These are phyloP conservation scores for Gambusia yucatana DNA, from an alignment of 2,797 vertebrate genomes.

Conservation along the genomic window DNA sequence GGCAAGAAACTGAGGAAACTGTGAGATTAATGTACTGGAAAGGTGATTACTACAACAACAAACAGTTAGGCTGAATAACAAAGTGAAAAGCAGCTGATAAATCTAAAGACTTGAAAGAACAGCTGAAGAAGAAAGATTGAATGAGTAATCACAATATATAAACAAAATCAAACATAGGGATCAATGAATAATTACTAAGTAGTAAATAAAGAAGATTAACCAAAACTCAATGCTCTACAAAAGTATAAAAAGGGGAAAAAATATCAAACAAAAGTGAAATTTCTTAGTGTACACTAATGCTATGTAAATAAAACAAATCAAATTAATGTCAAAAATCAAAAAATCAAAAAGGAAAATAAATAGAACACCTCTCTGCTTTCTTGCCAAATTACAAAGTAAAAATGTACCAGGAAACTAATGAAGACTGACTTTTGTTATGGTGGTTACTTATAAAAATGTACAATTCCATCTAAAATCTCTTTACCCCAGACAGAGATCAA, in stretches of 20 bases:
- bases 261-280: not conserved
- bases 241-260: not conserved
- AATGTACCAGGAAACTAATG: not conserved
- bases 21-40: not conserved
- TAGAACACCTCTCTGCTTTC: not conserved
- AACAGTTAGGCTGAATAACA: not conserved
- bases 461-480: not conserved
- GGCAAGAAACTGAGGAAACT: not conserved
- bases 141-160: not conserved
- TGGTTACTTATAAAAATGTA: not conserved
- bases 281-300: not conserved
- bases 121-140: not conserved
- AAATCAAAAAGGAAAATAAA: not conserved
- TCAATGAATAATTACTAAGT: not conserved
- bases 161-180: not conserved
- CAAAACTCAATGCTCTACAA: not conserved
- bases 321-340: not conserved
- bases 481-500: not conserved
- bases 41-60: not conserved
- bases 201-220: not conserved
- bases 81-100: not conserved
- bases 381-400: not conserved
- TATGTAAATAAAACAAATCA: not conserved
- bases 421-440: not conserved
- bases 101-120: not conserved